These are phyloP conservation scores for Chelonoidis abingdonii DNA, from an alignment of 2,113 vertebrate genomes.

Conservation along the genomic window DNA sequence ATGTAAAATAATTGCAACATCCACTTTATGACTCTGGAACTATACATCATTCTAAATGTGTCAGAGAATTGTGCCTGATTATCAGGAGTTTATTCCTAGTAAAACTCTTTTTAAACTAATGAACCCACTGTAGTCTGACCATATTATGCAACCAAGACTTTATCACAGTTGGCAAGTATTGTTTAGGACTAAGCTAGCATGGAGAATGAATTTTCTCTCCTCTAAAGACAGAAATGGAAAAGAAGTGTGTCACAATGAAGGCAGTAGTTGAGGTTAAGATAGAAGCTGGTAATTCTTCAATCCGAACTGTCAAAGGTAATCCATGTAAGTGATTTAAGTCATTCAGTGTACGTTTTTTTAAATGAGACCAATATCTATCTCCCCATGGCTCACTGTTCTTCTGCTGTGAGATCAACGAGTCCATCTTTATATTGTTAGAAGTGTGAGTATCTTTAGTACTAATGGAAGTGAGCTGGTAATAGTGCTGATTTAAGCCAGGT, in stretches of 20 bases:
- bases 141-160: background rate
- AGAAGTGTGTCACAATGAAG: background rate
- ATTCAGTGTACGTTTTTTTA: conserved; percentile 11
- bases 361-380: background rate
- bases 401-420: background rate
- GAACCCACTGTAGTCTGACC: background rate
- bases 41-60: background rate
- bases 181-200: background rate
- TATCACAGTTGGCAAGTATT: background rate
- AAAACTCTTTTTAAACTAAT: conserved; percentile 23
- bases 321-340: conserved; percentile 44
- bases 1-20: conserved; percentile 19
- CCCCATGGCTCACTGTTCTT: background rate
- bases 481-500: background rate
- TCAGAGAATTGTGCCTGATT: background rate
- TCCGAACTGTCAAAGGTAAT: conserved; percentile 30
- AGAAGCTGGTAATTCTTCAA: conserved; percentile 36
- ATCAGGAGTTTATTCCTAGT: background rate
- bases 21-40: background rate
- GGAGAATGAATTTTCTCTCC: background rate
- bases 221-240: conserved; percentile 32
- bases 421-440: background rate
- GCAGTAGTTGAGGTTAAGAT: conserved; percentile 5
- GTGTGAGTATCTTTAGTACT: background rate
- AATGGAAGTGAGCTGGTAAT: background rate